Conservation (phyloP, 2,797 vertebrate genomes). For the Rhodeus uyekii region DNA sequence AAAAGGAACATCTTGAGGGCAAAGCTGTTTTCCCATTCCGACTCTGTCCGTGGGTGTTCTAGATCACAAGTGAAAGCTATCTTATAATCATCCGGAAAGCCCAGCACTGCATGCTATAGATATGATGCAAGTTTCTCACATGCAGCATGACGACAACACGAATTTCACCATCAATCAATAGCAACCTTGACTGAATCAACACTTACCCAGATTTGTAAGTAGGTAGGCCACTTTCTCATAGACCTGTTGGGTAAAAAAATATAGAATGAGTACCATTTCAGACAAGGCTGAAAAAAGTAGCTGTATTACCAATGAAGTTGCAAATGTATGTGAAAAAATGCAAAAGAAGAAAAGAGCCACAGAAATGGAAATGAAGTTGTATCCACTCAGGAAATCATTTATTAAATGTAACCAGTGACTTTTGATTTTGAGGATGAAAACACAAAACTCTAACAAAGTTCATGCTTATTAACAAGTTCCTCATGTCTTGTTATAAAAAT, state of each 20-base stretch:
- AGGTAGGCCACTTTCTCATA: conserved; percentile 98
- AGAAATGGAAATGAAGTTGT: neutral
- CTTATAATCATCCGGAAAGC: conserved; percentile 28
- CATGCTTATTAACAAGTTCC: neutral
- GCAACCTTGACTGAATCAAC: neutral
- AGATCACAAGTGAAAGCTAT: conserved; percentile 41
- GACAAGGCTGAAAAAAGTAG: neutral
- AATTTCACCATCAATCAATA: neutral
- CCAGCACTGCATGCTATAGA: neutral
- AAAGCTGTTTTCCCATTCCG: conserved; percentile 99
- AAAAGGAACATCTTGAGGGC: conserved; percentile 99
- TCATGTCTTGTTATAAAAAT: too few species aligned
- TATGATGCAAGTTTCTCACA: neutral
- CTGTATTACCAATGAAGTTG: too few species aligned
- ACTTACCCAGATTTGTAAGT: conserved; percentile 95
- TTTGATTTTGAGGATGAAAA: neutral
- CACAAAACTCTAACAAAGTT: neutral
- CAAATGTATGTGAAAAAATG: too few species aligned
- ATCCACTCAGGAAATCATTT: neutral
- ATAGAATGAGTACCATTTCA: neutral
- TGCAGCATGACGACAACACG: neutral
- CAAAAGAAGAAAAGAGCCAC: too few species aligned
- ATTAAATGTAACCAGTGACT: neutral
- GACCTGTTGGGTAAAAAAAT: conserved; percentile 75
- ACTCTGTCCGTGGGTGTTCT: conserved; percentile 98